Evolutionary conservation across 2,797 vertebrate species (phyloP), one percentile per base, ranked within the genome.

Genomic region (Hoplostethus mediterraneus): DNA sequence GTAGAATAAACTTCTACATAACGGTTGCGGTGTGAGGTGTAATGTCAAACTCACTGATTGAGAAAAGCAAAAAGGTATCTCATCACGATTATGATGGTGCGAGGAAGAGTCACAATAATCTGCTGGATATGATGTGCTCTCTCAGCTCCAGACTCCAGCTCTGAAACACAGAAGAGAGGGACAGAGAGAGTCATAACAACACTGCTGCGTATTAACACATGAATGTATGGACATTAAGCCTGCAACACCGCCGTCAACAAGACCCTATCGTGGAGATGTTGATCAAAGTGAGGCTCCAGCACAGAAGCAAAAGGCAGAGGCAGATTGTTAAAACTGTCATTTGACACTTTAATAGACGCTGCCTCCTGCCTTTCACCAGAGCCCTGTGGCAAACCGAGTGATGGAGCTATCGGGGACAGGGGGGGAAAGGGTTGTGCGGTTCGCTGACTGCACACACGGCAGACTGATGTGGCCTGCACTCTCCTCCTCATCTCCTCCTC

Each of bases 61-160:
- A 99, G 97, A 90, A 99, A 99, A 75, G 98, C 97, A 79, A 99
- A 99, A 67, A 99, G 97, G 75, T 99, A 99, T 97, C 98, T 95
- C 97, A 99, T 98, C 92, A 99, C 97, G 61, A 99, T 96, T 12
- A 99, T 95, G 91, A 98, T 91, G 62, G 95, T 95, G 9, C 97
- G 96, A 75, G 98, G 95, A 87, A 99, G 95, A 49, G 97, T 98
- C 82, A 97, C 82, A 31, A 97, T 90, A 68, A 99, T 97, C 84
- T 99, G 97, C 82, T 98, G 97, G 89, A 99, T 94, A 90, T 97
- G 97, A 84, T 98, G 97, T 11, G 97, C 97, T 92, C 98, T 94
- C 91, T 99, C 98, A 0, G 93, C 86, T 54, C 95, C 87, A 28
- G 90, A 97, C 84, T 99, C 98, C 7, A 95, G 95, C 93, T 99